Evolutionary conservation across 2,113 vertebrate genomes (phyloP), one percentile per base, ranked within the genome.

Genomic region (Rhabdomys dilectus): DNA sequence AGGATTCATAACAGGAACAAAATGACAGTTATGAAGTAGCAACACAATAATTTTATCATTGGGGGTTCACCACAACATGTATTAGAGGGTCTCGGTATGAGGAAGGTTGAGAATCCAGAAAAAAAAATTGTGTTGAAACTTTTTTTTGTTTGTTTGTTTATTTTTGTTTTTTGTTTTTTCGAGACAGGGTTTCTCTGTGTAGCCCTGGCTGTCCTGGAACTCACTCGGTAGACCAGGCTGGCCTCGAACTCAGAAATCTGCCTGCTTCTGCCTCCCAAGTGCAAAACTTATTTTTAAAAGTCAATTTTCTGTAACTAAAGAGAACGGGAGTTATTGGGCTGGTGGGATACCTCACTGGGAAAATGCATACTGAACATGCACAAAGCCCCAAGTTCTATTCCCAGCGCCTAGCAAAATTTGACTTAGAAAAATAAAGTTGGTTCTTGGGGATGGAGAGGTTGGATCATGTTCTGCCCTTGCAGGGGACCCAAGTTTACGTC

Each of bases 281-380:
- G n/a, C n/a, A n/a, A n/a, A n/a, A n/a, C n/a, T n/a, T n/a, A n/a
- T n/a, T n/a, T n/a, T n/a, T n/a, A n/a, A n/a, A 85, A 96, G 58
- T 51, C 64, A 39, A 31, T 26, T 89, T 75, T 51, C 42, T 31
- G 91, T 76, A 84, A 45, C 88, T 91, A 76, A 95, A 77, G 90
- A 84, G 92, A 82, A 51, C 29, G 2, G 15, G 13, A 82, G n/a
- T 82, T 34, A 60, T 2, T 3, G 22, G 31, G 3, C 21, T 68
- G 29, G 45, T 15, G 19, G 15, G 5, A 13, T 7, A 60, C 16
- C 64, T 81, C 22, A 60, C 13, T 39, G 51, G 6, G 19, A 16
- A 7, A 26, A 5, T 3, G 2, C 15, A 3, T 48, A 11, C 34
- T 45, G 45, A 48, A 12, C 76, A 29, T 72, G 10, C 17, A 0